Evolutionary conservation across 2,888 invertebrate genomes (phyloP).

Genomic region (Lepetodrilus schrolli): DNA sequence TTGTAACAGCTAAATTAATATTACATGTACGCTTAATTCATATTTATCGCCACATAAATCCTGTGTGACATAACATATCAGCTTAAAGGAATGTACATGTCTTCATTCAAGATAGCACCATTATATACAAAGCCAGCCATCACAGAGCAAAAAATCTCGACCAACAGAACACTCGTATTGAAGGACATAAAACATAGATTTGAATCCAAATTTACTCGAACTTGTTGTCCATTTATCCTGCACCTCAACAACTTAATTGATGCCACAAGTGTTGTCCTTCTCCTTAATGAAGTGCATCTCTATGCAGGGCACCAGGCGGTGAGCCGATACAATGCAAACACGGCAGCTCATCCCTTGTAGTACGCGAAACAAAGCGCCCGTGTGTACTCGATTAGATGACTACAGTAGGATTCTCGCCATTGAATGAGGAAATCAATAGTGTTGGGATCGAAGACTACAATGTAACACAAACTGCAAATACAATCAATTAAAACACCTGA

Average conservation of each 20-base stretch:
- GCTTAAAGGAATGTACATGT: too few relatives aligned
- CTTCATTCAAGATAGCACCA: too few relatives aligned
- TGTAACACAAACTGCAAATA: not conserved
- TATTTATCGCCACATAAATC: too few relatives aligned
- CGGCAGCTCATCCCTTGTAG: not conserved
- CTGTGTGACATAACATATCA: too few relatives aligned
- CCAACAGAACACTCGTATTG: too few relatives aligned
- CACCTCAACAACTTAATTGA: conserved; percentile 12
- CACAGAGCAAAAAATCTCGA: too few relatives aligned
- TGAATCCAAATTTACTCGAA: not conserved
- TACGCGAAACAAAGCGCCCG: not conserved
- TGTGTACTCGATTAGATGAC: not conserved
- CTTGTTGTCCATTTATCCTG: not conserved
- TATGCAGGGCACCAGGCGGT: too few relatives aligned
- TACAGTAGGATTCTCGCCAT: not conserved
- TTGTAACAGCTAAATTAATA: too few relatives aligned
- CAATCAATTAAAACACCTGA: conserved; percentile 17
- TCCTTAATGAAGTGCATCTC: conserved; percentile 17
- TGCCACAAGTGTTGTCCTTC: not conserved
- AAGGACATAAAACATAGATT: too few relatives aligned
- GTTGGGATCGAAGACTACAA: not conserved
- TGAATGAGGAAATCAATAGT: not conserved
- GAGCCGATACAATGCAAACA: not conserved
- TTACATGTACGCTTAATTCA: too few relatives aligned
- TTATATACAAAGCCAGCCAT: too few relatives aligned